Evolutionary conservation across 2,888 invertebrate species (phyloP).

Genomic region (Pyrrhosoma nymphula): DNA sequence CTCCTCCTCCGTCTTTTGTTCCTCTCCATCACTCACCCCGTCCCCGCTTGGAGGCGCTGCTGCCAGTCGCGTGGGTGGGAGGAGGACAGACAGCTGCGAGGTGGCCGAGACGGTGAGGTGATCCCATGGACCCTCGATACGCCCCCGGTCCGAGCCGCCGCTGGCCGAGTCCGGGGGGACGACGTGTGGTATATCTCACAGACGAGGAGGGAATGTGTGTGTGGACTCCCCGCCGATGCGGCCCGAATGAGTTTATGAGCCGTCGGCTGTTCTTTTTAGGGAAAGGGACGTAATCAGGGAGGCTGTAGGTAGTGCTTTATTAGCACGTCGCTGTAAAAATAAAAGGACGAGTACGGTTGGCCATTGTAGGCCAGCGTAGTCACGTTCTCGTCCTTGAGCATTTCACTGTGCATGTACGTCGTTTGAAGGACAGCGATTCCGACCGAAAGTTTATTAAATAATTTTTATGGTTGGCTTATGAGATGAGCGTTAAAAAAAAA

Average conservation of each 20-base stretch:
- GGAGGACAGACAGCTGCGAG: neutral
- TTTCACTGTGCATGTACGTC: no score
- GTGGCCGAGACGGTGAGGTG: neutral
- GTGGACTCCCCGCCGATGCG: neutral
- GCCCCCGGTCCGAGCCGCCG: neutral
- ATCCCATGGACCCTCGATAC: neutral
- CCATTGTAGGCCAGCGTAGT: neutral
- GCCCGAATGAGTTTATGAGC: neutral
- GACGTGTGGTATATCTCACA: neutral
- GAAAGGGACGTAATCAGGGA: neutral
- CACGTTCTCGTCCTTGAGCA: neutral
- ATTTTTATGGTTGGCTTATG: no score
- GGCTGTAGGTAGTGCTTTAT: neutral
- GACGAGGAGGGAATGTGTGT: neutral
- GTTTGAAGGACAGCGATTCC: no score
- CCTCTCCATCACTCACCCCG: neutral
- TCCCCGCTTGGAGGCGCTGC: neutral
- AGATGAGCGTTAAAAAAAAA: no score
- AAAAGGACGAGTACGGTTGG: neutral
- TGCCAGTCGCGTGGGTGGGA: conserved; percentile 22
- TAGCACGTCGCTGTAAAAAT: neutral
- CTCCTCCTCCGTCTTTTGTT: neutral
- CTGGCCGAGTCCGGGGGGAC: neutral
- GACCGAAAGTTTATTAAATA: no score
- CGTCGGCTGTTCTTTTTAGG: neutral